A percentile compares a stretch with the other conserved stretches of the same genome.
Evolutionary conservation across 2,888 invertebrate genomes (phyloP).

Genomic region (Athripsodes cinereus): DNA sequence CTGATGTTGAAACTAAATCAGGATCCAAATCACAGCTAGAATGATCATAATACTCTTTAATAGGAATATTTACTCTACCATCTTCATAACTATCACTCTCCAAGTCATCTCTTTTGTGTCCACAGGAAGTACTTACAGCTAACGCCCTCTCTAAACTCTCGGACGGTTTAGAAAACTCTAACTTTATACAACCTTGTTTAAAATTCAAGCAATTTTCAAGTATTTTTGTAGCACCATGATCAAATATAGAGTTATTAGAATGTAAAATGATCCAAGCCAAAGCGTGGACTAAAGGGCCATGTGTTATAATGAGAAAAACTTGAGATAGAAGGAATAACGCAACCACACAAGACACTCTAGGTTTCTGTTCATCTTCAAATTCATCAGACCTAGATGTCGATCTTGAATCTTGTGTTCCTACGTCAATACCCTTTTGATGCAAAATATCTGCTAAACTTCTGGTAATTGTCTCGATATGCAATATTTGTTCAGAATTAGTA

Average conservation of each 20-base stretch:
- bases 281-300: conserved; percentile 84
- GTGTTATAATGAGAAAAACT: conserved; percentile 91
- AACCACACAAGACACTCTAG: conserved; percentile 83
- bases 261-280: conserved; percentile 87
- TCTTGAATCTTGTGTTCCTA: conserved; percentile 39
- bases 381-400: conserved; percentile 39
- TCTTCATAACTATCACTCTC: conserved; percentile 12
- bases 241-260: conserved; percentile 67
- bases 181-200: conserved; percentile 50
- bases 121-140: conserved; percentile 32
- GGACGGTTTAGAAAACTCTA: conserved; percentile 64
- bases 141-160: conserved; percentile 73
- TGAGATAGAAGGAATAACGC: conserved; percentile 87
- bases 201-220: conserved; percentile 58
- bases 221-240: conserved; percentile 62
- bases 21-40: conserved; percentile 49
- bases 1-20: conserved; percentile 44
- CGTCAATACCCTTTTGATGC: conserved; percentile 51
- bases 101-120: conserved; percentile 14
- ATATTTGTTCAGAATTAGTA: conserved; percentile 36
- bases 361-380: conserved; percentile 54
- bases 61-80: conserved; percentile 6
- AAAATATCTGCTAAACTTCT: conserved; percentile 59
- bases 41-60: conserved; percentile 34
- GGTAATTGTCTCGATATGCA: conserved; percentile 55